A percentile compares a stretch with the other conserved stretches of the same genome.
Evolutionary conservation across 2,888 invertebrate species (phyloP).

Genomic region (Frankliniella fusca): DNA sequence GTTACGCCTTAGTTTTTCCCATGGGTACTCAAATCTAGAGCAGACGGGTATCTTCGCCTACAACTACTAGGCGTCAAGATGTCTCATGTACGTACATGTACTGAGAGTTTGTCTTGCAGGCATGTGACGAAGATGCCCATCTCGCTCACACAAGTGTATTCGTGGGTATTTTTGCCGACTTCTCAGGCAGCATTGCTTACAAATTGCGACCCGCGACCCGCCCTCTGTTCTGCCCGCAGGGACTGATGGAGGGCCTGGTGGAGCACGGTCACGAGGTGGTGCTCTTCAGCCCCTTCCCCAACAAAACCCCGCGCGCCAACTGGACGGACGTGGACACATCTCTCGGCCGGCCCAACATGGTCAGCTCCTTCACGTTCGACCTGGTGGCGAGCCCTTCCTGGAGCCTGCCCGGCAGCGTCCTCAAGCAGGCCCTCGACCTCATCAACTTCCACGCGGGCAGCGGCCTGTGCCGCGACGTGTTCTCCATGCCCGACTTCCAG

Average conservation of each 20-base stretch:
- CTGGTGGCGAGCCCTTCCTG: neutral
- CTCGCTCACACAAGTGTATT: too few species aligned
- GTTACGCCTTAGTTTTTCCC: too few species aligned
- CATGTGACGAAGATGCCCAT: too few species aligned
- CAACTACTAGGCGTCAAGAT: too few species aligned
- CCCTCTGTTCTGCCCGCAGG: constrained; percentile 30
- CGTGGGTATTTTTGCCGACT: too few species aligned
- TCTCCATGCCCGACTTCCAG: constrained; percentile 34
- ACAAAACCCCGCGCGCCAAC: constrained; percentile 37
- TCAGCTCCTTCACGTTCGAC: constrained; percentile 2
- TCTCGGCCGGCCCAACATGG: neutral
- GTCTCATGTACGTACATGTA: too few species aligned
- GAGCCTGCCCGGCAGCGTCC: neutral
- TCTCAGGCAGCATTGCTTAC: too few species aligned
- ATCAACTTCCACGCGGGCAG: constrained; percentile 35
- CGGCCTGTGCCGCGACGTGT: constrained; percentile 36
- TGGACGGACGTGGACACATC: constrained; percentile 41
- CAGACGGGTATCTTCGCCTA: too few species aligned
- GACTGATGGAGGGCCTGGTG: constrained; percentile 42
- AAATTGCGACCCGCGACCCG: too few species aligned
- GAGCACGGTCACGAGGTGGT: constrained; percentile 43
- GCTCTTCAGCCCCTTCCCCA: constrained; percentile 40
- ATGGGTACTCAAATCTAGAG: too few species aligned
- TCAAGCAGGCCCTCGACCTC: constrained; percentile 33
- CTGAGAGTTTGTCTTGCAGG: too few species aligned